Base-by-base conservation (phyloP, 2,113 vertebrate species). In the Rhinogobius similis region DNA sequence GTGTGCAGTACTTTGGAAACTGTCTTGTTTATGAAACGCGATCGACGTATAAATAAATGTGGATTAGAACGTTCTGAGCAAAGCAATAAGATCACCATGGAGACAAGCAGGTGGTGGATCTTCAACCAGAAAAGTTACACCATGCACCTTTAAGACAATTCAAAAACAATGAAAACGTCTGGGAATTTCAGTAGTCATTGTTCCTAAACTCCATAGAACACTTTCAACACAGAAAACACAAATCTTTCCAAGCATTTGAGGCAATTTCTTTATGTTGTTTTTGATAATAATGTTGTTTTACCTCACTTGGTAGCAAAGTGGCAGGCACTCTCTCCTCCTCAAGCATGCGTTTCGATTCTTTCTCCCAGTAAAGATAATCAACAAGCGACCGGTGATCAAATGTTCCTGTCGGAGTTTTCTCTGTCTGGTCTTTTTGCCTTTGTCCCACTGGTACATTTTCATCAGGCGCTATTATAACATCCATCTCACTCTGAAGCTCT, bases 331-430 rank as follows among this genome's bases (percentile, higher is more conserved):
- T 86, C 80, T 98, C 97, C 0, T 98, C 96, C 65, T 99, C 96
- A 0, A 98, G 81, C 94, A 98, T 94, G 20, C 96, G 95, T 68
- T 92, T 94, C 39, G 97, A 95, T 11, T 97, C 93, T 83, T 97
- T 99, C 86, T 99, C 94, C 96, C 95, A 97, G 86, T 97, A 97
- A 50, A 94, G 91, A 93, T 98, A 98, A 68, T 95, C 97, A 38
- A 98, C 94, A 46, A 99, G 93, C 4, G 96, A 97, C 66, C 94
- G 89, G 88, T 98, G 98, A 87, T 98, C 94, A 26, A 98, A 99
- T 27, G 88, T 92, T 36, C 97, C 97, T 0, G 97, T 98, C 0
- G 97, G 96, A 0, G 92, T 29, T 86, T 96, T 98, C 67, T 96
- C 95, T 0, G 98, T 98, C 87, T 98, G 97, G 85, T 98, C 95